Evolutionary conservation across 2,797 vertebrate genomes (phyloP), one percentile per base, ranked within the genome.

Genomic region (Ptychadena robeensis): DNA sequence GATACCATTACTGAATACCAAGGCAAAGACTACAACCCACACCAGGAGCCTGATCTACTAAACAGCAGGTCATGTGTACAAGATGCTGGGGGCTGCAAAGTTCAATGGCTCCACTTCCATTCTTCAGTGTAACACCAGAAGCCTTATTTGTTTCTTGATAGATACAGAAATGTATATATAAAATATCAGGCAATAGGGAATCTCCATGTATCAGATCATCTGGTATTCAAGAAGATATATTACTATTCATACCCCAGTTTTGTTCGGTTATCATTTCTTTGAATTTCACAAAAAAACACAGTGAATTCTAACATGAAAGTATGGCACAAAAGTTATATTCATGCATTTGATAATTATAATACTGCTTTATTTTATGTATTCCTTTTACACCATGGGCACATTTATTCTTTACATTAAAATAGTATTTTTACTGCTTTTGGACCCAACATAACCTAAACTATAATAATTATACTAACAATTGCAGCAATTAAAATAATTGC

Each of bases 1-100:
- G 88, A 91, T 88, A 90, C 90, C 78, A 92, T 91, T 92, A 92
- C 44, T 15, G 87, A 88, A 88, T 86, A 89, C 88, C 77, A 88
- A 87, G 78, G 87, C 86, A 88, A 87, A 81, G 87, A 90, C 89
- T 86, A 89, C 87, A 90, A 86, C 75, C 89, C 86, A 71, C 91
- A 87, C 88, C 89, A 91, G 90, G 91, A 92, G 87, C 87, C 90
- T 82, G 79, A 91, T 90, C 90, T 88, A 85, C 38, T 61, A 89
- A 93, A 88, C 90, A 93, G 91, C 89, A 90, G 89, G 90, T 86
- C 86, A 86, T 82, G 88, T 83, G 81, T 72, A 81, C 78, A 88
- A 89, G 79, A 89, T 70, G 77, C 75, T 82, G 88, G 82, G 85
- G 81, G 80, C 10, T 30, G 44, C 15, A 0, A 76, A 87, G 76